Evolutionary conservation across 2,113 vertebrate genomes (phyloP), one percentile per base, ranked within the genome.

Genomic region (Formicarius rufipectus): DNA sequence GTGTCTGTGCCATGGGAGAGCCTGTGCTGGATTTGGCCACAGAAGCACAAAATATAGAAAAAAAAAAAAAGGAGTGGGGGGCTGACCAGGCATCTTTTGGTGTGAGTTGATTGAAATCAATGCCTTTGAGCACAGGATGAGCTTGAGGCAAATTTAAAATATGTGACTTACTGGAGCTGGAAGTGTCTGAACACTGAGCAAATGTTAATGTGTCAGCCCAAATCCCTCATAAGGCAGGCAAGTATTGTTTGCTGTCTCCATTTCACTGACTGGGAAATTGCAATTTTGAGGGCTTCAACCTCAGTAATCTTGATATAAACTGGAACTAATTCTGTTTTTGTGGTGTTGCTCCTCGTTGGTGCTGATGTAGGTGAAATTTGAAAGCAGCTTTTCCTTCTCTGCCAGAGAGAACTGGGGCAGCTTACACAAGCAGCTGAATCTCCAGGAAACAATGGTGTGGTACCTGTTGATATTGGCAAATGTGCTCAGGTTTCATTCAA

Each of bases 311-410:
- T 88, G 95, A 85, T 93, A 88, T 90, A 93, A 92, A 84, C 90
- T 96, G 93, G 95, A 97, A 94, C 95, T 78, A 95, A 96, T 93
- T 86, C 72, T 93, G 72, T 1, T 94, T 97, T 95, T 95, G 95
- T 96, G 93, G 59, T 71, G 69, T 72, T 90, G 52, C 21, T 92
- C 37, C 76, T 92, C 24, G 3, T 8, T 81, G 81, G 4, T 93
- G 95, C 95, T 96, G 90, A 96, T 49, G 92, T 78, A 90, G 69
- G 85, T 95, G 93, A 95, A 93, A 96, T 95, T 64, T 95, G 92
- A 96, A 95, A 96, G 90, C 80, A 60, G 87, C 93, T 96, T 94
- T 95, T 90, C 64, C 63, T 77, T 42, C 67, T 52, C 80, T 88
- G 88, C 79, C 75, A 84, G 81, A 8, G 45, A 89, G 80, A 95